Percentiles rank a stretch among this genome's conserved stretches.
phyloP scores from a whole-genome alignment of 1,140 invertebrate species.

The Dinoponera quadriceps region DNA sequence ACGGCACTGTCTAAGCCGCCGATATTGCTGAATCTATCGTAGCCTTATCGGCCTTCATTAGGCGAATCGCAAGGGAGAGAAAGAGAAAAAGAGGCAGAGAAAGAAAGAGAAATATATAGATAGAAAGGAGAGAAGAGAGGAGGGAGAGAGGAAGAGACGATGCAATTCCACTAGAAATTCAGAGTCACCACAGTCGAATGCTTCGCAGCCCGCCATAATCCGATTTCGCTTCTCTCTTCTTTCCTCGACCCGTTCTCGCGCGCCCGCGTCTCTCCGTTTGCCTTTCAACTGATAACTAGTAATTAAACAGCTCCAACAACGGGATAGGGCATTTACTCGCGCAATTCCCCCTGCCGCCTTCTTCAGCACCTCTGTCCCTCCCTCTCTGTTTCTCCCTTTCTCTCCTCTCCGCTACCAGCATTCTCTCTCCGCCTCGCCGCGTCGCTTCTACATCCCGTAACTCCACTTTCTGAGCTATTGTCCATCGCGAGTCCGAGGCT shows the following conservation, averaged over 20 bases:
- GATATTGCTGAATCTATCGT: conserved; percentile 63
- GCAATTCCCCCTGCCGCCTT: conserved; percentile 52
- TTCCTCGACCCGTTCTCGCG: conserved; percentile 14
- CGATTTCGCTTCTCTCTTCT: conserved; percentile 66
- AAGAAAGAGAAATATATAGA: conserved; percentile 20
- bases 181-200: conserved; percentile 65
- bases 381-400: neutral
- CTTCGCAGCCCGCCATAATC: conserved; percentile 74
- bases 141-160: conserved; percentile 31
- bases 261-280: conserved; percentile 33
- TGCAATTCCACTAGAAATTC: conserved; percentile 58
- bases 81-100: conserved; percentile 32
- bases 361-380: conserved; percentile 14
- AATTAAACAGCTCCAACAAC: conserved; percentile 61
- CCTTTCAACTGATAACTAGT: conserved; percentile 62
- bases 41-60: conserved; percentile 58
- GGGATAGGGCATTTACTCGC: conserved; percentile 56
- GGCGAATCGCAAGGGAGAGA: conserved; percentile 24
- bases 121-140: conserved; percentile 18
- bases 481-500: conserved; percentile 39
- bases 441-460: conserved; percentile 53
- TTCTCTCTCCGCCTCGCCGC: conserved; percentile 32
- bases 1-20: conserved; percentile 32
- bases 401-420: neutral
- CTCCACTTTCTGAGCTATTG: conserved; percentile 58